phyloP scores from a whole-genome alignment of 2,797 vertebrate genomes.

The Sternotherus odoratus region DNA sequence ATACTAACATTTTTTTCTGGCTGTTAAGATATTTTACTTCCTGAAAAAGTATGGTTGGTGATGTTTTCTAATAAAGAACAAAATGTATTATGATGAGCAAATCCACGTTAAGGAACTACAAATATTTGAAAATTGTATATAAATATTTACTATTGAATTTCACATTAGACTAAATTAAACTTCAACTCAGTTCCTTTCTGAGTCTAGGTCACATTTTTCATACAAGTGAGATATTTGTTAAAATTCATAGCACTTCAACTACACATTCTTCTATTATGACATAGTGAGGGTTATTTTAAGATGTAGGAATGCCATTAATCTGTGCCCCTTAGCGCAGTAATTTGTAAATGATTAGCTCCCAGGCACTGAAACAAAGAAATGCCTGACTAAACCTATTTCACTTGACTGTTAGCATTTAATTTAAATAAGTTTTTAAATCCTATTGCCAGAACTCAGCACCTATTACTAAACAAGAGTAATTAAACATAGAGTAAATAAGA shows the following conservation, averaged over 20 bases:
- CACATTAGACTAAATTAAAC: neutral
- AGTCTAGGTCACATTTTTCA: neutral
- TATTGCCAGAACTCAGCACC: constrained; percentile 2
- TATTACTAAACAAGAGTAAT: neutral
- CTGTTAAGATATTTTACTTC: neutral
- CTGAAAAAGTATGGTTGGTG: neutral
- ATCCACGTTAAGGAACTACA: neutral
- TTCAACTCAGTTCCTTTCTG: neutral
- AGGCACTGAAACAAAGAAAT: constrained; percentile 57
- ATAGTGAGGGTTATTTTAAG: constrained; percentile 41
- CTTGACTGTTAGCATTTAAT: constrained; percentile 22
- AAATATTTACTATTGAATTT: neutral
- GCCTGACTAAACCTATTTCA: constrained; percentile 50
- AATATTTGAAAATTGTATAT: neutral
- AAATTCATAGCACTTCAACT: neutral
- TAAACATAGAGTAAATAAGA: neutral
- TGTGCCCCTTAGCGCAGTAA: constrained; percentile 49
- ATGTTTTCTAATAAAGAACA: neutral
- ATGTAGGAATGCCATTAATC: constrained; percentile 57
- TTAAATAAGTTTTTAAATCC: neutral
- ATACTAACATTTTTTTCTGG: neutral
- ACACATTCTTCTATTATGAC: constrained; percentile 40
- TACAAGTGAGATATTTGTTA: constrained; percentile 47
- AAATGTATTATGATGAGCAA: neutral
- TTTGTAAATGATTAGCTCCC: constrained; percentile 71